A percentile compares a stretch with the other conserved stretches of the same genome.
Evolutionary conservation across 1,140 invertebrate species (phyloP).

Genomic region (Calephelis virginiensis): DNA sequence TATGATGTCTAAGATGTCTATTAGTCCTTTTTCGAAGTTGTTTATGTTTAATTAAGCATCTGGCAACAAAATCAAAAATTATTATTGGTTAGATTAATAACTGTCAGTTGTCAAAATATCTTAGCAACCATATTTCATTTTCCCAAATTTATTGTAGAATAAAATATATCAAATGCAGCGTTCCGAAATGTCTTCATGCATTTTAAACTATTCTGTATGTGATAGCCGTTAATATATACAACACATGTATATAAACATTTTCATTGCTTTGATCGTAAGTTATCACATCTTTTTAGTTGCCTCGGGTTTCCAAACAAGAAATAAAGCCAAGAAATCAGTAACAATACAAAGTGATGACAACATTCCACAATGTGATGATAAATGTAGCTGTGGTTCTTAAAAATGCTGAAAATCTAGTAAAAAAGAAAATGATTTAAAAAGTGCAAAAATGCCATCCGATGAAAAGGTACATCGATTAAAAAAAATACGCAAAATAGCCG

Average conservation of each 20-base stretch:
- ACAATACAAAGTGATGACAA: constrained; percentile 38
- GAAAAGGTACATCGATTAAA: constrained; percentile 45
- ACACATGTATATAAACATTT: constrained; percentile 35
- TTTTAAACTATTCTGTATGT: not conserved
- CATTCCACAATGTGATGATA: constrained; percentile 39
- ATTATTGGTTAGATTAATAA: not conserved
- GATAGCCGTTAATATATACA: not conserved
- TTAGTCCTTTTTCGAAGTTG: not conserved
- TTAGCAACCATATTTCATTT: not conserved
- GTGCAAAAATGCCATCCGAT: constrained; percentile 42
- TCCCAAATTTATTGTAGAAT: too few species aligned
- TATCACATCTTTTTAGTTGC: constrained; percentile 46
- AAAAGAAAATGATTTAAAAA: not conserved
- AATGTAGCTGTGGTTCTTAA: constrained; percentile 37
- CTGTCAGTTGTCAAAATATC: not conserved
- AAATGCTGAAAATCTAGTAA: not conserved
- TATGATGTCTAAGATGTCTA: not conserved
- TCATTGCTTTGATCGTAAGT: constrained; percentile 39
- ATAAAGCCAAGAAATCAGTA: constrained; percentile 24
- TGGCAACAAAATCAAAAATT: not conserved
- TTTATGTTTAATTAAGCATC: not conserved
- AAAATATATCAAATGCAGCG: too few species aligned
- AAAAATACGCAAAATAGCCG: constrained; percentile 42
- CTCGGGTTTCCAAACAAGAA: constrained; percentile 37
- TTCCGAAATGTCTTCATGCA: too few species aligned